phyloP scores from a whole-genome alignment of 2,113 vertebrate genomes.

The Zonotrichia leucophrys region DNA sequence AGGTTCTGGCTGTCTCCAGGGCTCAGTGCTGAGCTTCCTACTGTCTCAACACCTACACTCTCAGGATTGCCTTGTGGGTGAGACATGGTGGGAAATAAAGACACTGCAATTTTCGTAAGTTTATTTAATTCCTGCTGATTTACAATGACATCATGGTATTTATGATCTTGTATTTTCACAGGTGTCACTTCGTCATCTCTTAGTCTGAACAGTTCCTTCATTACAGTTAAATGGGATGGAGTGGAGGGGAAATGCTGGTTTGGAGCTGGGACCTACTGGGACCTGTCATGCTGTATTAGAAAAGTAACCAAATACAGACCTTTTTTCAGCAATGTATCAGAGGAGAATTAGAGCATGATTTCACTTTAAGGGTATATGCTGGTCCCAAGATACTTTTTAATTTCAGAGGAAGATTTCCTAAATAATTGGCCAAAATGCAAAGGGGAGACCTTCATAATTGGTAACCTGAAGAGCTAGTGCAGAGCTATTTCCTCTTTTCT shows the following conservation, averaged over 20 bases:
- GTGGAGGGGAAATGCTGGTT: background rate
- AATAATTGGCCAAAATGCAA: background rate
- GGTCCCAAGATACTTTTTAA: background rate
- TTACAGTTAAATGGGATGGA: background rate
- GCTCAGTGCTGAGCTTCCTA: background rate
- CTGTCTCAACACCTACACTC: background rate
- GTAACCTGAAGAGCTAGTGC: background rate
- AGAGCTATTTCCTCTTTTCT: background rate
- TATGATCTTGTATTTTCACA: slow-evolving; percentile 43
- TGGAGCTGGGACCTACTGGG: background rate
- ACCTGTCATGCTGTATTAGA: background rate
- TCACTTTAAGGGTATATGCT: background rate
- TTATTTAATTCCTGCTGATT: background rate
- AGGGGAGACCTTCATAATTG: background rate
- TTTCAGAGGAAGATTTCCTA: background rate
- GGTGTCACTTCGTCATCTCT: background rate
- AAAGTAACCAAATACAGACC: background rate
- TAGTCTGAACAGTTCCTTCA: background rate
- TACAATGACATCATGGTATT: background rate
- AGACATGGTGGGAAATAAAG: background rate
- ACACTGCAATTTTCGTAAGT: background rate
- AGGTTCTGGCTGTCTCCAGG: background rate
- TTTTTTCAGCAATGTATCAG: background rate
- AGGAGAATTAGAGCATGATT: background rate
- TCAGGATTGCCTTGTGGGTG: background rate